Evolutionary conservation across 2,888 invertebrate genomes (phyloP).

Genomic region (Orgyia antiqua): DNA sequence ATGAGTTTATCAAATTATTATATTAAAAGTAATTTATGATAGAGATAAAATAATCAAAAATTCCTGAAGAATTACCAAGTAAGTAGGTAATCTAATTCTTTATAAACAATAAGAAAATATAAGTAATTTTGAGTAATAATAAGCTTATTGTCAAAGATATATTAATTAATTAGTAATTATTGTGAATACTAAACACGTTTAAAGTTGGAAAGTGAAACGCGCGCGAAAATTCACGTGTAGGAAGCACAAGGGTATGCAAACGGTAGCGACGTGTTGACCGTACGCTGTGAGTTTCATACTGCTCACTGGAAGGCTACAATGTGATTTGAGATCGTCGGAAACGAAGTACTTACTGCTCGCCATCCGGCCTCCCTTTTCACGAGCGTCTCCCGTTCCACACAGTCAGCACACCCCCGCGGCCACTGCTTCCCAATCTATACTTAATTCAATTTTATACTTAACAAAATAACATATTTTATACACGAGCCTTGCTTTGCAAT

Average conservation of each 20-base stretch:
- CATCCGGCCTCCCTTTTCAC: constrained; percentile 41
- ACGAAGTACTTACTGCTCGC: constrained; percentile 47
- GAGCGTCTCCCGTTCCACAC: constrained; percentile 38
- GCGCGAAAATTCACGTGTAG: constrained; percentile 7
- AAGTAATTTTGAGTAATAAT: not conserved
- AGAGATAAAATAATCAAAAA: no score
- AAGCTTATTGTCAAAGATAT: no score
- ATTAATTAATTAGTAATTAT: no score
- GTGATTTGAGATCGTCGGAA: constrained; percentile 52
- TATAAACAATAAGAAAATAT: constrained; percentile 5
- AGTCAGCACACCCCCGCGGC: constrained; percentile 31
- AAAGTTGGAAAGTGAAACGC: constrained; percentile 1
- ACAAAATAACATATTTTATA: no score
- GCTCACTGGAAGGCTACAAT: constrained; percentile 52
- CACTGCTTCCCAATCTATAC: constrained; percentile 21
- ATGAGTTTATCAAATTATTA: no score
- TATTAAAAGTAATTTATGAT: no score
- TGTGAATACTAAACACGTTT: constrained; percentile 1
- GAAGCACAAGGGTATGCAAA: not conserved
- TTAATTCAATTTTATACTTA: constrained; percentile 18
- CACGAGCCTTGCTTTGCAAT: no score
- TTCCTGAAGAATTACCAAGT: no score
- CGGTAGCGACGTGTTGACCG: constrained; percentile 27
- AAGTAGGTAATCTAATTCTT: constrained; percentile 18
- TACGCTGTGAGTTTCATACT: constrained; percentile 50